phyloP scores from a whole-genome alignment of 2,888 invertebrate genomes.

The Gymnosoma rotundatum region DNA sequence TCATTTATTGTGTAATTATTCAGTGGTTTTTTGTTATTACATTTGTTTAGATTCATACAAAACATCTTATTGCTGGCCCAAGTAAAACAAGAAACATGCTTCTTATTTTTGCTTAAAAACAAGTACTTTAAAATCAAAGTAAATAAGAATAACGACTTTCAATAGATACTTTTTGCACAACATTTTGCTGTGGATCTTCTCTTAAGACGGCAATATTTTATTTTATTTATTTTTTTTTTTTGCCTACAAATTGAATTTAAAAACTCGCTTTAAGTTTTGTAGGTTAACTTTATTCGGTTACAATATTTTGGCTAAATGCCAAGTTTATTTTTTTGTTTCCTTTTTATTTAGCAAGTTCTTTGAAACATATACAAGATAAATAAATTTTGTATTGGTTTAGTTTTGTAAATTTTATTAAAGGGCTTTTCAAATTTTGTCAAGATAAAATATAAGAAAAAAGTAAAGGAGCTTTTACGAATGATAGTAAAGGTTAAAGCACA shows the following conservation, averaged over 20 bases:
- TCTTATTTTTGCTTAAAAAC: constrained; percentile 5
- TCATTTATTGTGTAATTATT: constrained; percentile 12
- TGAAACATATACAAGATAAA: constrained; percentile 20
- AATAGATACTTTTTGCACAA: constrained; percentile 31
- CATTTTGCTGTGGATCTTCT: constrained; percentile 1
- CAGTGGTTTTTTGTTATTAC: not conserved
- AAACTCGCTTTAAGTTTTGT: constrained; percentile 63
- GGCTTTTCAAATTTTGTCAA: too few relatives aligned
- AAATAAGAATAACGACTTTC: constrained; percentile 27
- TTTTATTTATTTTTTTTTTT: not conserved
- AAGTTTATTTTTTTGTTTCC: constrained; percentile 50
- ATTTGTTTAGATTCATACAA: constrained; percentile 4
- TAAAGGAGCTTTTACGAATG: too few relatives aligned
- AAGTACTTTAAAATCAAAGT: constrained; percentile 33
- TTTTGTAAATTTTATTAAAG: too few relatives aligned
- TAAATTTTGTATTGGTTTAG: constrained; percentile 8
- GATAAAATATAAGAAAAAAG: too few relatives aligned
- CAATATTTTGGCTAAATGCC: constrained; percentile 67
- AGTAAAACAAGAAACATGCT: not conserved
- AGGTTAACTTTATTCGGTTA: constrained; percentile 68
- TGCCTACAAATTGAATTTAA: constrained; percentile 31
- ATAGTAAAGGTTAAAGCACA: too few relatives aligned
- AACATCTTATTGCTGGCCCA: not conserved
- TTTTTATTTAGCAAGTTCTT: constrained; percentile 20
- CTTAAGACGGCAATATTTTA: not conserved